phyloP scores from a whole-genome alignment of 1,140 invertebrate genomes.

The Brachionus angularis region DNA sequence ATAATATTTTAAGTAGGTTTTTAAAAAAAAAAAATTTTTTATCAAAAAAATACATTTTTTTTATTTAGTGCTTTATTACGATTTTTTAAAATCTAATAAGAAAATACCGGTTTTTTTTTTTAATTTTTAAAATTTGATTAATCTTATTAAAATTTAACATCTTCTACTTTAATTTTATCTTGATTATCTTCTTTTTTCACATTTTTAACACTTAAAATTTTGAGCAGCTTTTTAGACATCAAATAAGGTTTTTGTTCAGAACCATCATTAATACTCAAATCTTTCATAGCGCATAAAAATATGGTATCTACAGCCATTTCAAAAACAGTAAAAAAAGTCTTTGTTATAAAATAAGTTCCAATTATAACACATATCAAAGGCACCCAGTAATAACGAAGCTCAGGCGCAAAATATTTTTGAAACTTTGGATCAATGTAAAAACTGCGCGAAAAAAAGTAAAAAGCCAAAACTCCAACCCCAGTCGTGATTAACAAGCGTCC shows the following conservation, averaged over 20 bases:
- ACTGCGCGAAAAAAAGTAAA: constrained; percentile 25
- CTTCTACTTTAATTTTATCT: neutral
- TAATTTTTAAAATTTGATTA: too few species aligned
- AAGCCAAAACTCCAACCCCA: constrained; percentile 60
- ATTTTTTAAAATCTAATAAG: too few species aligned
- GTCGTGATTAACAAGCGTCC: constrained; percentile 77
- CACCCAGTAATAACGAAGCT: constrained; percentile 36
- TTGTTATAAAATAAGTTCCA: constrained; percentile 68
- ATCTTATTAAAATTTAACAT: neutral
- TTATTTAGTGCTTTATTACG: too few species aligned
- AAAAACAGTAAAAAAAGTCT: constrained; percentile 88
- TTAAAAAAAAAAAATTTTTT: too few species aligned
- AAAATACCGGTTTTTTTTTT: too few species aligned
- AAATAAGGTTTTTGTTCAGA: constrained; percentile 81
- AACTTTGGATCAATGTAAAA: constrained; percentile 20
- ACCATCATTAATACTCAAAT: constrained; percentile 89
- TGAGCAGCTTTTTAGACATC: constrained; percentile 80
- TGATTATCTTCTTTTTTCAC: neutral
- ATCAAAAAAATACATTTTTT: too few species aligned
- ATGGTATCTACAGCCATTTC: constrained; percentile 89
- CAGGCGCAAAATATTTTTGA: constrained; percentile 36
- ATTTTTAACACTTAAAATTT: constrained; percentile 50
- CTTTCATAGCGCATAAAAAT: constrained; percentile 83
- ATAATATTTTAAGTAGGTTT: too few species aligned
- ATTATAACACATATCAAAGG: constrained; percentile 35